phyloP scores from a whole-genome alignment of 2,888 invertebrate species.

The Uropetala carovei region DNA sequence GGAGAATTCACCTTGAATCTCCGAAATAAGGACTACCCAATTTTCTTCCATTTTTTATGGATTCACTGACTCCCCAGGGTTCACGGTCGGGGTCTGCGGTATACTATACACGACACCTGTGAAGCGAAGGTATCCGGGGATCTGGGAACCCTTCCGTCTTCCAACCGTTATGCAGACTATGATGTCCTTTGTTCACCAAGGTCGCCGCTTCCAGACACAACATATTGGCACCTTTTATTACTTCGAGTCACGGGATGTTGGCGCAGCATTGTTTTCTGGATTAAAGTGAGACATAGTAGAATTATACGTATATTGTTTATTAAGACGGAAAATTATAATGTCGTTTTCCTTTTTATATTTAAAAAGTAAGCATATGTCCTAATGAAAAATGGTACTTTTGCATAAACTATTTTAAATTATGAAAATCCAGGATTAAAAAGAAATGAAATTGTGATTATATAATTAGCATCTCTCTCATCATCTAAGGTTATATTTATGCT shows the following conservation, averaged over 20 bases:
- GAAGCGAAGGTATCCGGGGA: neutral
- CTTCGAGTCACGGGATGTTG: neutral
- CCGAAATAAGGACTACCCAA: neutral
- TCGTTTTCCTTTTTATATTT: neutral
- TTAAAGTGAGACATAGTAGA: neutral
- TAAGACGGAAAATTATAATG: neutral
- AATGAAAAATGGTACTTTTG: too few relatives aligned
- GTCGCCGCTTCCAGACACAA: neutral
- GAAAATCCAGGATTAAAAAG: too few relatives aligned
- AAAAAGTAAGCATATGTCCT: too few relatives aligned
- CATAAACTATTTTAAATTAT: too few relatives aligned
- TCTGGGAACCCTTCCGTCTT: constrained; percentile 3
- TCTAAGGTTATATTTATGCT: too few relatives aligned
- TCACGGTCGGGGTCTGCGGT: neutral
- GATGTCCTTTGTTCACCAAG: neutral
- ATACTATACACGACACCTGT: constrained; percentile 2
- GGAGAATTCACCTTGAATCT: neutral
- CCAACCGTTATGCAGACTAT: constrained; percentile 1
- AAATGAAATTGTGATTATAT: too few relatives aligned
- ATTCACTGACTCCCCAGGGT: constrained; percentile 7
- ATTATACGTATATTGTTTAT: neutral
- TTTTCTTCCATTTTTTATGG: constrained; percentile 30
- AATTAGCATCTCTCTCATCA: too few relatives aligned
- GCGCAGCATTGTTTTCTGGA: neutral
- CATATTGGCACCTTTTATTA: neutral